A percentile compares a stretch with the other conserved stretches of the same genome.
phyloP scores from a whole-genome alignment of 2,113 vertebrate genomes.

The Rhabdomys dilectus region DNA sequence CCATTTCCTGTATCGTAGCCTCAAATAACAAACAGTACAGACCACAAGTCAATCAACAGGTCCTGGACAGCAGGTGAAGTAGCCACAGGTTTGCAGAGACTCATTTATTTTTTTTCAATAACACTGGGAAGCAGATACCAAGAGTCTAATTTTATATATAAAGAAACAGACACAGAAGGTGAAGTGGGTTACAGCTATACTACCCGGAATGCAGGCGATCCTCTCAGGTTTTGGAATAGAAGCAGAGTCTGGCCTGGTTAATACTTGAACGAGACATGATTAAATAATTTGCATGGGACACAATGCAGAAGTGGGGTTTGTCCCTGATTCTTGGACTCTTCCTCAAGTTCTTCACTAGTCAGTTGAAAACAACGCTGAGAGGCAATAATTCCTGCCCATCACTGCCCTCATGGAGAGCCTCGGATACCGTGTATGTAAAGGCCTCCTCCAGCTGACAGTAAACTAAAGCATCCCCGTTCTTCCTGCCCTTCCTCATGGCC shows the following conservation, averaged over 20 bases:
- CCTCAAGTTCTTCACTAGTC: background rate
- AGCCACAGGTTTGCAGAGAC: background rate
- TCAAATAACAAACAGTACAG: background rate
- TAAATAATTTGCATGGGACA: background rate
- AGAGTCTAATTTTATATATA: background rate
- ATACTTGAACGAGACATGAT: background rate
- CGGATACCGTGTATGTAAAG: background rate
- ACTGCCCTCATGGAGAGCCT: background rate
- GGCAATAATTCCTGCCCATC: background rate
- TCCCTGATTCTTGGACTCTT: background rate
- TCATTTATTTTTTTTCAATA: background rate
- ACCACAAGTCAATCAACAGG: background rate
- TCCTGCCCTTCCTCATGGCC: background rate
- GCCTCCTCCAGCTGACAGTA: background rate
- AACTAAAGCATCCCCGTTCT: background rate
- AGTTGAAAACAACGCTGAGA: background rate
- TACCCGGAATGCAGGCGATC: background rate
- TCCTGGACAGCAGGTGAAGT: background rate
- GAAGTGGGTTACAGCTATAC: background rate
- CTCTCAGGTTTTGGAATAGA: background rate
- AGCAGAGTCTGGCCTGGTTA: background rate
- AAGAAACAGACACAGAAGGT: background rate
- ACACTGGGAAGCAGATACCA: background rate
- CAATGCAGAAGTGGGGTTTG: background rate
- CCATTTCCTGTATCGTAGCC: background rate